These are phyloP conservation scores for Phalacrocorax pelagicus DNA, from an alignment of 2,113 vertebrate species.

Conservation along the genomic window DNA sequence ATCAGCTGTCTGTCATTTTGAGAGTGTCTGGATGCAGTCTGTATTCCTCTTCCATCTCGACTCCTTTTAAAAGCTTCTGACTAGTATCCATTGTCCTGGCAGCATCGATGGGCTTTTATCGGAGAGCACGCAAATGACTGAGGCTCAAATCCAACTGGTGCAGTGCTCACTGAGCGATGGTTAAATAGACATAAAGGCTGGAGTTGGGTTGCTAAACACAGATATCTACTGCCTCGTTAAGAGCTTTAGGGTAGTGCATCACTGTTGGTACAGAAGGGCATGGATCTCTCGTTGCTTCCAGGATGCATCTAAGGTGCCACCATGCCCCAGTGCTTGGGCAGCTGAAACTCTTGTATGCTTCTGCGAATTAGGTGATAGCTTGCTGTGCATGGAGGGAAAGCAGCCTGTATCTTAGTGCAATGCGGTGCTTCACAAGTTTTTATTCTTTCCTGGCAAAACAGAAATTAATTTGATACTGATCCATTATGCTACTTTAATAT, in stretches of 20 bases:
- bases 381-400: not conserved
- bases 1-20: conserved; percentile 39
- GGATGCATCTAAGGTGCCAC: not conserved
- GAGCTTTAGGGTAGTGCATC: not conserved
- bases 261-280: not conserved
- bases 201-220: not conserved
- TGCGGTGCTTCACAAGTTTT: not conserved
- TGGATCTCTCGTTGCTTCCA: not conserved
- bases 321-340: not conserved
- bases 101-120: not conserved
- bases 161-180: not conserved
- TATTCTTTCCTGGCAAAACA: not conserved
- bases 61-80: conserved; percentile 29
- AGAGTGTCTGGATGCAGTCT: not conserved
- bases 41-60: not conserved
- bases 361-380: not conserved
- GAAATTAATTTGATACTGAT: not conserved
- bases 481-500: not conserved
- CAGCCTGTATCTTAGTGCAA: not conserved
- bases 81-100: conserved; percentile 35
- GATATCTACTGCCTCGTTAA: not conserved
- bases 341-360: not conserved
- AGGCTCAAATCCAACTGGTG: conserved; percentile 42
- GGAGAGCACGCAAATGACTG: not conserved
- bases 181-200: conserved; percentile 23